A percentile compares a stretch with the other conserved stretches of the same genome.
Evolutionary conservation across 2,113 vertebrate species (phyloP).

Genomic region (Xenopus borealis): DNA sequence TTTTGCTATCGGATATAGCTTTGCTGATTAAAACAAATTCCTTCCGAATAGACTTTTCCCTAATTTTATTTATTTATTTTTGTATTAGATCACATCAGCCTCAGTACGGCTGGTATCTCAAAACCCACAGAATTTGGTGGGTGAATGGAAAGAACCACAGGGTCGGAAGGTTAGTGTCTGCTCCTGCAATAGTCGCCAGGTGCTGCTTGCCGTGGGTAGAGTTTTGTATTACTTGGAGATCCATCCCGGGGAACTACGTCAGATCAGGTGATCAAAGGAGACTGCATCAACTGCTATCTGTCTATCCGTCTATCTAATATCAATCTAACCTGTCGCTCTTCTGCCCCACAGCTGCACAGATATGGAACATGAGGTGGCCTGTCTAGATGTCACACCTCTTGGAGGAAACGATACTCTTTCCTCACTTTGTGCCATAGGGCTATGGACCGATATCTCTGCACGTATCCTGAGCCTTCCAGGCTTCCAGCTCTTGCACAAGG

Average conservation of each 20-base stretch:
- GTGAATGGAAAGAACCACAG: slow-evolving; percentile 96
- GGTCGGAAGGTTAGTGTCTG: slow-evolving; percentile 96
- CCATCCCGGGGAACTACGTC: slow-evolving; percentile 85
- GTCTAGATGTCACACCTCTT: slow-evolving; percentile 93
- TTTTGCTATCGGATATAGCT: neutral
- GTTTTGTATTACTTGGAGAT: slow-evolving; percentile 96
- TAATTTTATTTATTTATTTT: neutral
- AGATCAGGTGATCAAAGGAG: slow-evolving; percentile 79
- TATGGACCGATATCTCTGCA: slow-evolving; percentile 97
- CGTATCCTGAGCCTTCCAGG: slow-evolving; percentile 90
- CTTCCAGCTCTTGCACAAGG: slow-evolving; percentile 92
- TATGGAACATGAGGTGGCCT: slow-evolving; percentile 98
- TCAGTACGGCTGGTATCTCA: slow-evolving; percentile 92
- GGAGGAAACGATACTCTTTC: slow-evolving; percentile 81
- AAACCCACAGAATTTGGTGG: slow-evolving; percentile 89
- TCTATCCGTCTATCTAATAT: neutral
- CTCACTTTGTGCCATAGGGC: slow-evolving; percentile 90
- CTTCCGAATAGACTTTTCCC: no score
- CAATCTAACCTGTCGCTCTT: neutral
- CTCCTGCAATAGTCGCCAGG: slow-evolving; percentile 93
- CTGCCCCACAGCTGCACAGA: slow-evolving; percentile 76
- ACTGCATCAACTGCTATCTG: neutral
- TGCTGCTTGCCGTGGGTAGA: slow-evolving; percentile 91
- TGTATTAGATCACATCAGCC: slow-evolving; percentile 89
- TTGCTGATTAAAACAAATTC: no score